Evolutionary conservation across 30 jellyfish, hydroid and myxozoan genomes (phyloP).

Genomic region (Hydractinia symbiolongicarpus): DNA sequence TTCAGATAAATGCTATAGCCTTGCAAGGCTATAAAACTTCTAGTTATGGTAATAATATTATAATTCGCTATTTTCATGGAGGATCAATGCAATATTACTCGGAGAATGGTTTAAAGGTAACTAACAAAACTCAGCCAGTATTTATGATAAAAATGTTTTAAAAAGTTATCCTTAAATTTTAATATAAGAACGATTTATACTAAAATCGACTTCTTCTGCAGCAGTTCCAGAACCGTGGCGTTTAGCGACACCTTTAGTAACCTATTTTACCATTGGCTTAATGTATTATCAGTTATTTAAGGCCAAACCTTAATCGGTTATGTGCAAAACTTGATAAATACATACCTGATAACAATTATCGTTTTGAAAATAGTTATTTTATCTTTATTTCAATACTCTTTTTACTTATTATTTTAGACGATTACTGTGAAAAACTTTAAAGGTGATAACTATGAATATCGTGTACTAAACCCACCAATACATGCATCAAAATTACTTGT

Average conservation of each 20-base stretch:
- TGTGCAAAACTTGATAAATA: too few relatives aligned
- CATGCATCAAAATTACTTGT: background rate
- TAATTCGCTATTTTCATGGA: background rate
- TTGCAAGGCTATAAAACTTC: slow-evolving; percentile 23
- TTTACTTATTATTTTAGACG: background rate
- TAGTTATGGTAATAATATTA: background rate
- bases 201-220: too few relatives aligned
- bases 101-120: background rate
- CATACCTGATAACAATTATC: too few relatives aligned
- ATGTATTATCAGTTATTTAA: too few relatives aligned
- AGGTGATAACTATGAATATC: slow-evolving; percentile 9
- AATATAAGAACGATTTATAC: too few relatives aligned
- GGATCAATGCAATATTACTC: background rate
- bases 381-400: background rate
- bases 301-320: too few relatives aligned
- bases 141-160: background rate
- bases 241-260: too few relatives aligned
- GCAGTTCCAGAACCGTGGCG: too few relatives aligned
- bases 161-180: too few relatives aligned
- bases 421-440: background rate
- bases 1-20: slow-evolving; percentile 19
- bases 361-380: too few relatives aligned
- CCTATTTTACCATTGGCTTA: too few relatives aligned
- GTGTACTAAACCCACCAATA: slow-evolving; percentile 1
- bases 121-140: background rate